Percentiles rank a stretch among this genome's conserved stretches.
These are phyloP conservation scores for Temnothorax nylanderi DNA, from an alignment of 1,140 invertebrate genomes.

Conservation along the genomic window DNA sequence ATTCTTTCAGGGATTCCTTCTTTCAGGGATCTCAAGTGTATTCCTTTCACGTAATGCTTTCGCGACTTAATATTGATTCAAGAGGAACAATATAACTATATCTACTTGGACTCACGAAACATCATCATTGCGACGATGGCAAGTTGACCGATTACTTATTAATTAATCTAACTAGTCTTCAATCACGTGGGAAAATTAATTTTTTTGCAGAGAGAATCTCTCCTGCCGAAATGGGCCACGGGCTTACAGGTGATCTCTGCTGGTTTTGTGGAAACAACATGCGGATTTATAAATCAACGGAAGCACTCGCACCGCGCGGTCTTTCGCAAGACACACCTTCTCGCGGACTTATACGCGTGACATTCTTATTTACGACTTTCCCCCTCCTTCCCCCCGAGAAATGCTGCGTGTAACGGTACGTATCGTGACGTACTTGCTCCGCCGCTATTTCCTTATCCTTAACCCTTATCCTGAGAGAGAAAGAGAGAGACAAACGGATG, in stretches of 20 bases:
- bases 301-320: not conserved
- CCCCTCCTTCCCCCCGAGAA: not conserved
- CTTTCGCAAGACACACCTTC: conserved; percentile 37
- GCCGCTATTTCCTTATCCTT: conserved; percentile 5
- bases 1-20: not conserved
- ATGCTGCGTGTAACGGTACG: conserved; percentile 45
- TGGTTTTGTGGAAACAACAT: conserved; percentile 1
- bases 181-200: not conserved
- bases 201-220: not conserved
- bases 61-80: not conserved
- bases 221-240: not conserved
- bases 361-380: conserved; percentile 36
- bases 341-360: conserved; percentile 25
- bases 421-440: conserved; percentile 26
- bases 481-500: not conserved
- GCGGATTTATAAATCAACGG: conserved; percentile 34
- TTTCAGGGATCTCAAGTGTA: conserved; percentile 9
- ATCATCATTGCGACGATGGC: not conserved
- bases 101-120: not conserved
- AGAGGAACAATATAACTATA: conserved; percentile 10
- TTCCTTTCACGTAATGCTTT: not conserved
- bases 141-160: conserved; percentile 8
- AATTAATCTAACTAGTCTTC: not conserved
- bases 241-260: not conserved
- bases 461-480: conserved; percentile 1